Percentiles rank a stretch among this genome's conserved stretches.
These are phyloP conservation scores for Pluvialis apricaria DNA, from an alignment of 2,113 vertebrate genomes.

Conservation along the genomic window DNA sequence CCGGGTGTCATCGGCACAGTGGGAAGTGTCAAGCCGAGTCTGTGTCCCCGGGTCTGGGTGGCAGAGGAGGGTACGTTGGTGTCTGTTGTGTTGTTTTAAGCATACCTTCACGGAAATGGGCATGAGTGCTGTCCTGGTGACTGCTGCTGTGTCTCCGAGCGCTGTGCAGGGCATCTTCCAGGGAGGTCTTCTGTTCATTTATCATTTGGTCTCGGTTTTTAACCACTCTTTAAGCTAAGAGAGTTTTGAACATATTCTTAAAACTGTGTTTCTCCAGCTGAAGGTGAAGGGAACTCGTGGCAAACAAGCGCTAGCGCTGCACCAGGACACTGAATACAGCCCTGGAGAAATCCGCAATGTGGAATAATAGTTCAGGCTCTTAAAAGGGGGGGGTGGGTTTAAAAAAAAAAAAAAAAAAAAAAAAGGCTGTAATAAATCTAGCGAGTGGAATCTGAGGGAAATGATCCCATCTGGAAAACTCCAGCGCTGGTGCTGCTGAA, in stretches of 20 bases:
- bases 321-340: conserved; percentile 47
- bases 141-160: neutral
- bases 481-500: conserved; percentile 66
- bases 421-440: conserved; percentile 68
- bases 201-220: neutral
- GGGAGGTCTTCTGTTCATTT: neutral
- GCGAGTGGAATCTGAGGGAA: conserved; percentile 70
- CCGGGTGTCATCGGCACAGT: neutral
- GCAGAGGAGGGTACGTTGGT: neutral
- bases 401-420: neutral
- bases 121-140: neutral
- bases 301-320: conserved; percentile 21
- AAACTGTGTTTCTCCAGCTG: conserved; percentile 21
- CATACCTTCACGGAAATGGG: fast-evolving
- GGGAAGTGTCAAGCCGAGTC: neutral
- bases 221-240: neutral
- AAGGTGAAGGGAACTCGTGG: neutral
- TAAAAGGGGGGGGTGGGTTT: neutral
- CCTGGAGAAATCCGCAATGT: conserved; percentile 61
- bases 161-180: neutral
- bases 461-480: conserved; percentile 78
- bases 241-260: neutral
- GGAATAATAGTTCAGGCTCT: conserved; percentile 66
- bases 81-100: neutral
- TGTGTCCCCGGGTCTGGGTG: neutral